Conservation (phyloP, 2,113 vertebrate genomes). For the Monopterus albus region DNA sequence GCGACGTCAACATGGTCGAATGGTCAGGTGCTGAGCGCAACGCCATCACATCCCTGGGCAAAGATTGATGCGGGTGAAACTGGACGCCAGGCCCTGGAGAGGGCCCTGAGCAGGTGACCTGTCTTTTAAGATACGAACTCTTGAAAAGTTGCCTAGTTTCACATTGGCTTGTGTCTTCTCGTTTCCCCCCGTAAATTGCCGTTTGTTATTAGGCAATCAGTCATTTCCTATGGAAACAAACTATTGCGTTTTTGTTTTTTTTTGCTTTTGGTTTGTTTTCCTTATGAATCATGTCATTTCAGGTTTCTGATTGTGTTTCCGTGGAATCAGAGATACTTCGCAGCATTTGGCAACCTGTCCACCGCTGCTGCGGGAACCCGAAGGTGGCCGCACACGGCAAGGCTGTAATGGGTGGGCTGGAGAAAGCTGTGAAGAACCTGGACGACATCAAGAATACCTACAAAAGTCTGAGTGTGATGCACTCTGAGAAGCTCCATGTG, state of each 20-base stretch:
- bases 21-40: slow-evolving; percentile 70
- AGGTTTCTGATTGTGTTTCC: slow-evolving; percentile 82
- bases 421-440: slow-evolving; percentile 78
- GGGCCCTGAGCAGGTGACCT: slow-evolving; percentile 69
- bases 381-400: slow-evolving; percentile 77
- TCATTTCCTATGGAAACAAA: too few relatives aligned
- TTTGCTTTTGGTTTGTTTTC: too few relatives aligned
- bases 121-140: background rate
- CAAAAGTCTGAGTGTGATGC: slow-evolving; percentile 82
- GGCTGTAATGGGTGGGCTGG: slow-evolving; percentile 80
- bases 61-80: slow-evolving; percentile 41
- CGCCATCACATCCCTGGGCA: slow-evolving; percentile 53
- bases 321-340: slow-evolving; percentile 87
- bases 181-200: too few relatives aligned
- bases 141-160: too few relatives aligned
- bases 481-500: slow-evolving; percentile 87
- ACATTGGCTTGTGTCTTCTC: too few relatives aligned
- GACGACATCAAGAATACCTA: slow-evolving; percentile 79
- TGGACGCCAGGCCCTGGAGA: slow-evolving; percentile 61
- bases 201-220: too few relatives aligned
- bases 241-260: too few relatives aligned
- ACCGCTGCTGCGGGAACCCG: slow-evolving; percentile 75
- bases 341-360: slow-evolving; percentile 81
- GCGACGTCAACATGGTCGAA: slow-evolving; percentile 63
- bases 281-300: background rate